Evolutionary conservation across 2,888 invertebrate species (phyloP), one percentile per base, ranked within the genome.

Genomic region (Tipula confusa): DNA sequence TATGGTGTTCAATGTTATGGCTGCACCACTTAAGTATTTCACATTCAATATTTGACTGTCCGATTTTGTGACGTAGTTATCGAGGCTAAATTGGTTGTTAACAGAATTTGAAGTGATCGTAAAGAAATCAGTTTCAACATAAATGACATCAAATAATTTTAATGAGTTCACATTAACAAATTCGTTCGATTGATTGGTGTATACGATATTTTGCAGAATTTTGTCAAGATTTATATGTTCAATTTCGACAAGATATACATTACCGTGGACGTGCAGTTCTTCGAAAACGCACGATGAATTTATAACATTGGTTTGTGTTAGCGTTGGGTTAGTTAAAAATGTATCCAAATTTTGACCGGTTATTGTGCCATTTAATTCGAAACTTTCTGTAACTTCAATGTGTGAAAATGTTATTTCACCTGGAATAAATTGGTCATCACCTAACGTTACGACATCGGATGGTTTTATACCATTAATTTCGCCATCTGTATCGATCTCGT

Each of bases 321-420:
- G 85, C 0, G 90, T 89, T 48, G 91, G 90, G 87, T 91, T 92
- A 7, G 89, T 85, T 0, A 90, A 86, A 64, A 90, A 89, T 9
- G 90, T 88, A n/a, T 88, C 87, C 0, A 89, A 84, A 83, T 89
- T 87, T 82, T 88, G 87, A 0, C 91, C 92, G 7, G 88, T 88
- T 4, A 91, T 87, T 11, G 89, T 88, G 1, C 91, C 92, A 84
- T 90, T 88, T 0, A 92, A 92, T 87, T 90, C 87, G 3, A 93
- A 86, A 81, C 86, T 87, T 86, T 90, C 90, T 0, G 90, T 88
- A 0, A 93, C 88, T 86, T 90, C 90, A 79, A 93, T 87, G 85
- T 92, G 88, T 11, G 90, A 88, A 84, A 93, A 93, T 0, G 89
- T 90, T 3, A 91, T 90, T 84, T 87, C 87, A 0, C 91, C 89